phyloP scores from a whole-genome alignment of 30 jellyfish, hydroid and myxozoan genomes.

The Pelagia noctiluca region DNA sequence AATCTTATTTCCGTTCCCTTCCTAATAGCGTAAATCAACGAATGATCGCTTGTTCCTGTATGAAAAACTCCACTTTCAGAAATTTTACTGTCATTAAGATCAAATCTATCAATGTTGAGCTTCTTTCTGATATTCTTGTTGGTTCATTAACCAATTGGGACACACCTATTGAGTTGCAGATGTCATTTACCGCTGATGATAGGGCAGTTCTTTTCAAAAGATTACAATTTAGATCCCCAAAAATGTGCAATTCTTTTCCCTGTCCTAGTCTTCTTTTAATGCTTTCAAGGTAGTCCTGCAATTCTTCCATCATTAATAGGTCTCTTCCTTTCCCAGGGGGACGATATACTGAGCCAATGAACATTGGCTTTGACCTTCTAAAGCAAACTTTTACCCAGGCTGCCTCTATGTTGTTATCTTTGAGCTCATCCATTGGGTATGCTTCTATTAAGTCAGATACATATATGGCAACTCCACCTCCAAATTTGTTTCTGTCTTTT shows the following conservation, averaged over 20 bases:
- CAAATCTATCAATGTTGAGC: constrained; percentile 6
- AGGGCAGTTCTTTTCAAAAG: constrained; percentile 2
- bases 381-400: constrained; percentile 6
- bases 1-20: too few species aligned
- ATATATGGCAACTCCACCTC: constrained; percentile 13
- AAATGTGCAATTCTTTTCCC: not conserved
- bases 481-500: not conserved
- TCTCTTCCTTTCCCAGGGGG: constrained; percentile 7
- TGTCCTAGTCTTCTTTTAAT: not conserved
- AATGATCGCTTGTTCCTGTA: constrained; percentile 5
- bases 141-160: constrained; percentile 5
- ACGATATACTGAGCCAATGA: constrained; percentile 3
- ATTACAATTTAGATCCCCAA: constrained; percentile 7
- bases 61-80: not conserved
- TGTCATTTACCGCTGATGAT: not conserved
- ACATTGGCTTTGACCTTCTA: constrained; percentile 15
- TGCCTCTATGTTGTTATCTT: constrained; percentile 12
- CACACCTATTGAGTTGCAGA: constrained; percentile 7
- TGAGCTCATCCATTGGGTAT: not conserved
- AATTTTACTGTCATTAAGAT: not conserved
- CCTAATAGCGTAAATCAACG: too few species aligned
- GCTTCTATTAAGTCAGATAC: constrained; percentile 3
- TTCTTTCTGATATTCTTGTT: constrained; percentile 20
- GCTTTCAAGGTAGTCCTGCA: not conserved
- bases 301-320: not conserved